These are phyloP conservation scores for Macrochelys suwanniensis DNA, from an alignment of 2,797 vertebrate genomes.

Conservation along the genomic window DNA sequence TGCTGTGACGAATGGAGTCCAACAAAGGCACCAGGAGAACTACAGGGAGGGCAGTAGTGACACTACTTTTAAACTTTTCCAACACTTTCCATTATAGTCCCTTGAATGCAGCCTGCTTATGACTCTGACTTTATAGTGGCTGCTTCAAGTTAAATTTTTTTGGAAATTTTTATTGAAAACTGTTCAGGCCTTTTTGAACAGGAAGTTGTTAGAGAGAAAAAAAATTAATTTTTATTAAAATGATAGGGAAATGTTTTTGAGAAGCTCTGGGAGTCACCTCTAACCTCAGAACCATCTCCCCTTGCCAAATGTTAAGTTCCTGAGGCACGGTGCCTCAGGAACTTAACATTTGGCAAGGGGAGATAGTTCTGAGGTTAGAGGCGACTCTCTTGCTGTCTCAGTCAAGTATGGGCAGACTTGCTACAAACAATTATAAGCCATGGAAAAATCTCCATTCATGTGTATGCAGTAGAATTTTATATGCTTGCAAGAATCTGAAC, in stretches of 20 bases:
- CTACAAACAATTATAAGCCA: not conserved
- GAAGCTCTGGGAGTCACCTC: not conserved
- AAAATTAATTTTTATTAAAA: not conserved
- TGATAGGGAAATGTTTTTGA: not conserved
- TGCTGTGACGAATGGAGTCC: not conserved
- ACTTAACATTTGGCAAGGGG: not conserved
- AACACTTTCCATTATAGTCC: not conserved
- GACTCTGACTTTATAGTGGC: not conserved
- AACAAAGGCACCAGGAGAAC: not conserved
- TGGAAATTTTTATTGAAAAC: not conserved
- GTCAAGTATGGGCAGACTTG: not conserved
- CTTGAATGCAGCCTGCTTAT: rapidly evolving
- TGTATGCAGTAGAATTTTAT: not conserved
- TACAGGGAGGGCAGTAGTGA: not conserved
- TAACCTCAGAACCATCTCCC: too few species aligned
- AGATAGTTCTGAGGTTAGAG: not conserved
- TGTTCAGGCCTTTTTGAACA: not conserved
- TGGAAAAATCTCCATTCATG: not conserved
- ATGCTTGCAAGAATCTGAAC: too few species aligned
- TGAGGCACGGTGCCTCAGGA: not conserved
- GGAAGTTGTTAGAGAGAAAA: not conserved
- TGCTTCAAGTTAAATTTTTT: not conserved
- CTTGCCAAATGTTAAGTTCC: too few species aligned
- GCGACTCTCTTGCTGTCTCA: not conserved
- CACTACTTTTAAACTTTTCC: not conserved